Evolutionary conservation across 2,113 vertebrate species (phyloP), one percentile per base, ranked within the genome.

Genomic region (Aegithalos caudatus): DNA sequence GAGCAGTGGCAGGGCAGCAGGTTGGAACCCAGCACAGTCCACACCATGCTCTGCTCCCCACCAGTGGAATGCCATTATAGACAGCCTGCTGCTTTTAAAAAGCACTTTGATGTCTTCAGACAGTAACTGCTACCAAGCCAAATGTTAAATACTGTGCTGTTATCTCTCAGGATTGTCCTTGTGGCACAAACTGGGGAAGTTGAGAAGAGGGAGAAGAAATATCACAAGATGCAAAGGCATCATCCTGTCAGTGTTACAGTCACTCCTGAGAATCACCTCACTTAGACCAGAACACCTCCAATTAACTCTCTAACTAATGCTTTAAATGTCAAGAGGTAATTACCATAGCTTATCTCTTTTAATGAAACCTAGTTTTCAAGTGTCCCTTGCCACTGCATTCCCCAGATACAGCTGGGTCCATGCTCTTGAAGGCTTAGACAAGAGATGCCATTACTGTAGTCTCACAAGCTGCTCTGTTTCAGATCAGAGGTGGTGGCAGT

Each of bases 271-370:
- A 88, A 88, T 91, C 81, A 81, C 14, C 28, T 37, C 54, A 28
- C n/a, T 87, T 62, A 51, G 57, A 85, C 53, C 38, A 91, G 50
- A 86, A 72, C 25, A 85, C 47, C 84, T 72, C 33, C 86, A 94
- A 89, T 94, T 92, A 96, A 65, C 81, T 89, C 61, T 10, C 65
- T 83, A 92, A 86, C 62, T 76, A 81, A 95, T 29, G 51, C 69
- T 81, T 81, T 27, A 86, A 95, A 86, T 84, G 86, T 35, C 81
- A 91, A 84, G 77, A 84, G 21, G 70, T 86, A 96, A 94, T 73
- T 91, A 50, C 33, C 88, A 74, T 16, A 76, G 53, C 78, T 89
- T 81, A 72, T 83, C 48, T 82, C 23, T 60, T 91, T 80, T 87
- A 92, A 91, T 54, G 50, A 92, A 89, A 61, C 31, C 53, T 20